Evolutionary conservation across 1,140 invertebrate species (phyloP).

Genomic region (Reticulitermes speratus): DNA sequence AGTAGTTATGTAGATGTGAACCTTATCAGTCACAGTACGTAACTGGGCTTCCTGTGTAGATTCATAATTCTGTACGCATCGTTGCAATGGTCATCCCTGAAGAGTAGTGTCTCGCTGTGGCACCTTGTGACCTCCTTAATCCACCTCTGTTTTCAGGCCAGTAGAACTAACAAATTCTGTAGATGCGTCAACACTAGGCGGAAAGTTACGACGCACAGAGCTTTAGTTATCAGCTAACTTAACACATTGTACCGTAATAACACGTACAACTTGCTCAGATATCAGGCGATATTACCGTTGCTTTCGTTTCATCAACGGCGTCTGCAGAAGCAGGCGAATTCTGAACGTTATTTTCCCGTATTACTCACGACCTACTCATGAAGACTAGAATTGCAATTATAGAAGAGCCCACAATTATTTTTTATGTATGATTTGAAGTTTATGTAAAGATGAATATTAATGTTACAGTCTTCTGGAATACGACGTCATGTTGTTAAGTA

Average conservation of each 20-base stretch:
- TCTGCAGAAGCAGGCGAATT: not conserved
- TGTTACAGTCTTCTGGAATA: too few relatives aligned
- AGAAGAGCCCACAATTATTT: too few relatives aligned
- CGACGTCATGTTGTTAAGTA: too few relatives aligned
- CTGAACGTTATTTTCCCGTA: not conserved
- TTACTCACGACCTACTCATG: too few relatives aligned
- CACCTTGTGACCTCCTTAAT: constrained; percentile 3
- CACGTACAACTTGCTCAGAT: not conserved
- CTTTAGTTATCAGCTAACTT: not conserved
- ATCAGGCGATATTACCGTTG: not conserved
- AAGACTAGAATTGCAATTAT: too few relatives aligned
- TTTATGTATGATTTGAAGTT: too few relatives aligned
- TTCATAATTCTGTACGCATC: too few relatives aligned
- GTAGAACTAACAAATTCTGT: not conserved
- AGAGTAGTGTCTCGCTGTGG: not conserved
- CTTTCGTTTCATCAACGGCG: not conserved
- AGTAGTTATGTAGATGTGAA: too few relatives aligned
- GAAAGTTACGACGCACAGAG: not conserved
- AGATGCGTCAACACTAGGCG: not conserved
- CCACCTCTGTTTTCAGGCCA: not conserved
- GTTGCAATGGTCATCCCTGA: not conserved
- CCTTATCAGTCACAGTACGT: too few relatives aligned
- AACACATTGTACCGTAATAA: not conserved
- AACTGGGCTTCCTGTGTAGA: too few relatives aligned
- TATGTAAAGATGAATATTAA: too few relatives aligned